Evolutionary conservation across 2,888 invertebrate genomes (phyloP), one percentile per base, ranked within the genome.

Genomic region (Chromoteleia sp.): DNA sequence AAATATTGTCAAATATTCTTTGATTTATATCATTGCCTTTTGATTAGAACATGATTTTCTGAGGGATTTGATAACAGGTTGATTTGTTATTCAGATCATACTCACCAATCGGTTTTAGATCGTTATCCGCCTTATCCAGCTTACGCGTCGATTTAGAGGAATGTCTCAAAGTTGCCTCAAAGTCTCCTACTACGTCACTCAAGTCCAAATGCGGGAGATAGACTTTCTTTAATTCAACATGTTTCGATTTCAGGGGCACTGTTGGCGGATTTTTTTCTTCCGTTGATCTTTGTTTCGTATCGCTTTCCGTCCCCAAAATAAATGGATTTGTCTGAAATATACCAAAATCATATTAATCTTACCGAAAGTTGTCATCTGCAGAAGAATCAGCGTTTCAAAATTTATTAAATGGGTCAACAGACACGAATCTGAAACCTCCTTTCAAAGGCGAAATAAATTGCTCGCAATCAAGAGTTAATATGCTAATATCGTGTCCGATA

Each of bases 101-200:
- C 81, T 81, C 30, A 81, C 81, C 56, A 3, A 25, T 76, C n/a
- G 29, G 19, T 76, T 73, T 81, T 61, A 6, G 45, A 48, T 73
- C 52, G n/a, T 56, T 70, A 52, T 65, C 45, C 52, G 71, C 19
- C 17, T 73, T 67, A 67, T 67, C 30, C 12, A 36, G 30, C 14
- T 77, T 77, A 29, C 29, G 61, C 14, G 45, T 73, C 17, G 88
- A 83, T 58, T 87, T 88, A 36, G 86, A 85, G 43, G 90, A 87
- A 71, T 94, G 92, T 85, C 94, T 94, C 78, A 95, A 91, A 15
- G 95, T 95, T 84, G 94, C 93, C 90, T 96, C 95, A 88, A 96
- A 96, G 90, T 96, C 95, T 68, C 93, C 93, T 74, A 95, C 94
- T 71, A 95, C 95, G 83, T 93, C 91, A 83, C 89, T 91, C 56